Base-by-base conservation (phyloP, 1,140 invertebrate species). In the Meteorus sp. region DNA sequence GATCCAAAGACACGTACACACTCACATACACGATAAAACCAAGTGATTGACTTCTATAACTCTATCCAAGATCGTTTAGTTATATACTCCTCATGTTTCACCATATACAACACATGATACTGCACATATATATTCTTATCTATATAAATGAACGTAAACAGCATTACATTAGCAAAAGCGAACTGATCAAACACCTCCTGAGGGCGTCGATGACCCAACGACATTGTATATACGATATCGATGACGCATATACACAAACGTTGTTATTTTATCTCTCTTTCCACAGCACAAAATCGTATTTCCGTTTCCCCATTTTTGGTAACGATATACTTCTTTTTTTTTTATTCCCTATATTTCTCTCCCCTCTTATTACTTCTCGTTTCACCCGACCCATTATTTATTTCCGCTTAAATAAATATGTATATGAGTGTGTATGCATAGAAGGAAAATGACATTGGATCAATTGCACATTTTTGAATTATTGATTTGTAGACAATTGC, bases 401-500 rank as follows among this genome's bases (percentile, higher is more conserved):
- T n/a, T n/a, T n/a, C n/a, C n/a, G n/a, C n/a, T n/a, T n/a, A 43
- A 43, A 13, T 17, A 43, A 43, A 9, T 17, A 15, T 43, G 9
- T 29, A 29, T 29, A 29, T 43, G 6, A n/a, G n/a, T 43, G 19
- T 15, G 39, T 29, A 29, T 29, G 39, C 6, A 43, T 43, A 43
- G 19, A 43, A 19, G 39, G 39, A 3, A 6, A 17, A 43, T 17
- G 11, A 17, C 15, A n/a, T 9, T 25, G 2, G 44, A 22, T 3
- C 2, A 2, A 7, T 9, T 9, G 44, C 9, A 22, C 22, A 25
- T 7, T 47, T 19, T 15, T 4, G 44, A 25, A 43, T 70, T 70
- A 70, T 70, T 73, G 72, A 74, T 75, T 69, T 71, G 63, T 67
- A 59, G 65, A 74, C 71, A 74, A n/a, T n/a, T n/a, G n/a, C n/a